Conservation (phyloP, 2,888 invertebrate genomes). For the Melanotus villosus region DNA sequence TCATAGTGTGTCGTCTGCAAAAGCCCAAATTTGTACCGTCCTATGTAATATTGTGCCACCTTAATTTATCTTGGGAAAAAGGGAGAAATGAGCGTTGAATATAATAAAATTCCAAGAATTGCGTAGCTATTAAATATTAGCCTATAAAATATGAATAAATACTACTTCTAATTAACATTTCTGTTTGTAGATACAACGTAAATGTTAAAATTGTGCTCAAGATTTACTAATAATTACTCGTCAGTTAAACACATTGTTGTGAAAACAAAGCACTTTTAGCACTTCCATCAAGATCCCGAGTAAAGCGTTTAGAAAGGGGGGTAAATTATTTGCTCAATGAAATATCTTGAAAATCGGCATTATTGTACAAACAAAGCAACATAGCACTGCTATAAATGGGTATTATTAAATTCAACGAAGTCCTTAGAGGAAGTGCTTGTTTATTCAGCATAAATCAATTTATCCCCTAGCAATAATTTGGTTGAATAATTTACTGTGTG, state of each 20-base stretch:
- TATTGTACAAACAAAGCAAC: slow-evolving; percentile 45
- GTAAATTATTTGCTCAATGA: slow-evolving; percentile 42
- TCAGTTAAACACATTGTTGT: slow-evolving; percentile 35
- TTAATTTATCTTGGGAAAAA: too few species aligned
- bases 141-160: too few species aligned
- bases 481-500: slow-evolving; percentile 41
- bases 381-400: slow-evolving; percentile 35
- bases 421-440: slow-evolving; percentile 42
- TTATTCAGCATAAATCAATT: slow-evolving; percentile 47
- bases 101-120: too few species aligned
- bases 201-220: too few species aligned
- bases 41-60: too few species aligned
- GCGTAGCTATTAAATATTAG: too few species aligned
- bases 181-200: too few species aligned
- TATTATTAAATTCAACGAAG: slow-evolving; percentile 44
- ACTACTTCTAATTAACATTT: too few species aligned
- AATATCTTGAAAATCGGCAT: slow-evolving; percentile 46
- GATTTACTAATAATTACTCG: slow-evolving; percentile 21
- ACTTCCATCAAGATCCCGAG: slow-evolving; percentile 32
- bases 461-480: slow-evolving; percentile 40
- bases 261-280: slow-evolving; percentile 37
- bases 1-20: too few species aligned
- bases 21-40: too few species aligned
- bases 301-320: slow-evolving; percentile 25
- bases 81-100: too few species aligned